phyloP scores from a whole-genome alignment of 2,113 vertebrate genomes.

The Scomber scombrus region DNA sequence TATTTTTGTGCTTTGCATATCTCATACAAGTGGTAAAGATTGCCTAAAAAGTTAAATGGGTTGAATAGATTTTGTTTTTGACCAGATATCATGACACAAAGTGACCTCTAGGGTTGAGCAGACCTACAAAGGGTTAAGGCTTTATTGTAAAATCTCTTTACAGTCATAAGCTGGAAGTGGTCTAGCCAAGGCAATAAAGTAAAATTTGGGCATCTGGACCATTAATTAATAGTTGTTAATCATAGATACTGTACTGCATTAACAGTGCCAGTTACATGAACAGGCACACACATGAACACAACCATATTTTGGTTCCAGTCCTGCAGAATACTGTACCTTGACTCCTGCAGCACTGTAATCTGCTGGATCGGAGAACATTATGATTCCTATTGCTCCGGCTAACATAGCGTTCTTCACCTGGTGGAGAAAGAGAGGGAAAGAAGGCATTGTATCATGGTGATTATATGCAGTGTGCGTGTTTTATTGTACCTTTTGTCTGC shows the following conservation, averaged over 20 bases:
- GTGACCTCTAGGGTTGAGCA: too few relatives aligned
- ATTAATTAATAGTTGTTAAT: background rate
- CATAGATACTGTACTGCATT: background rate
- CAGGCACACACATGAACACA: slow-evolving; percentile 1
- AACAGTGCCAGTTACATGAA: slow-evolving; percentile 45
- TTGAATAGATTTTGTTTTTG: too few relatives aligned
- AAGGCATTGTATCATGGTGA: background rate
- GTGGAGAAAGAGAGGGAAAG: background rate
- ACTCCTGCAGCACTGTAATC: slow-evolving; percentile 92
- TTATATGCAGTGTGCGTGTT: background rate
- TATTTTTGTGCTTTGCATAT: too few relatives aligned
- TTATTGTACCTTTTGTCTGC: background rate
- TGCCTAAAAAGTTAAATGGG: too few relatives aligned
- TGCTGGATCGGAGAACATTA: slow-evolving; percentile 95
- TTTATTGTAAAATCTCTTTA: too few relatives aligned
- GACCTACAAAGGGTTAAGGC: too few relatives aligned
- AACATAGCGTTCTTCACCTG: slow-evolving; percentile 95
- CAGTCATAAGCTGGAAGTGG: background rate
- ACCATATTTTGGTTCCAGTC: background rate
- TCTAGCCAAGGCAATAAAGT: background rate
- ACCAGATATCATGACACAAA: too few relatives aligned
- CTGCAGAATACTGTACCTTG: slow-evolving; percentile 49
- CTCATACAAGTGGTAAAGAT: too few relatives aligned
- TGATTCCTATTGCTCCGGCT: slow-evolving; percentile 91
- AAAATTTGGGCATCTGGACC: too few relatives aligned